A percentile compares a stretch with the other conserved stretches of the same genome.
Conservation (phyloP, 2,888 invertebrate genomes). For the Odontomyia ornata region DNA sequence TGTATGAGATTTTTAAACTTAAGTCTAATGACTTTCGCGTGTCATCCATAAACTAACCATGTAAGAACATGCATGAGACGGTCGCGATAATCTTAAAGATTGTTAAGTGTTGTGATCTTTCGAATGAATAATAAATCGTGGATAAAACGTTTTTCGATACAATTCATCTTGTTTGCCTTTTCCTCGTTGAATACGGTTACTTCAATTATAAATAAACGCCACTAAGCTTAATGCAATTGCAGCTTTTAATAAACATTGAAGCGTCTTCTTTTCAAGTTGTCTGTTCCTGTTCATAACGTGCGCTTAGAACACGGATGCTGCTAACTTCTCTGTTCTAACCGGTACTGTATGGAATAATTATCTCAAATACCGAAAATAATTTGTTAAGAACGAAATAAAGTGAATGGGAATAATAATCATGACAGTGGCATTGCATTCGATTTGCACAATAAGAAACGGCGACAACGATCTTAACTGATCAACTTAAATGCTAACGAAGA, state of each 20-base stretch:
- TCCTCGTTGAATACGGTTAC: neutral
- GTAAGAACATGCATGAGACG: neutral
- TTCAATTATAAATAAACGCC: neutral
- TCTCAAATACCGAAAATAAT: neutral
- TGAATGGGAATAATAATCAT: constrained; percentile 20
- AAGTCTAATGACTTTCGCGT: too few species aligned
- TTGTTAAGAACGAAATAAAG: constrained; percentile 2
- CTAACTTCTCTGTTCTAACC: neutral
- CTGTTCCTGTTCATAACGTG: too few species aligned
- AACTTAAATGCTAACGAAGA: neutral
- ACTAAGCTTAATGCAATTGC: neutral
- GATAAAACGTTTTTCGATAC: neutral
- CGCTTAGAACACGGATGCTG: constrained; percentile 2
- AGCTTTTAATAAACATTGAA: too few species aligned
- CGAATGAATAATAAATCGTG: neutral
- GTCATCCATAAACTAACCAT: neutral
- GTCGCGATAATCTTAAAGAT: neutral
- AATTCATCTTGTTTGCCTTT: neutral
- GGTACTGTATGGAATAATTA: neutral
- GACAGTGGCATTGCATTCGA: neutral
- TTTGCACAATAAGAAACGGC: neutral
- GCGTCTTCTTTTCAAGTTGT: too few species aligned
- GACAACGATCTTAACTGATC: neutral
- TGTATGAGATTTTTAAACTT: too few species aligned
- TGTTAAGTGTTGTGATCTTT: constrained; percentile 14